Base-by-base conservation (phyloP, 2,113 vertebrate genomes). In the Megatriorchis doriae region DNA sequence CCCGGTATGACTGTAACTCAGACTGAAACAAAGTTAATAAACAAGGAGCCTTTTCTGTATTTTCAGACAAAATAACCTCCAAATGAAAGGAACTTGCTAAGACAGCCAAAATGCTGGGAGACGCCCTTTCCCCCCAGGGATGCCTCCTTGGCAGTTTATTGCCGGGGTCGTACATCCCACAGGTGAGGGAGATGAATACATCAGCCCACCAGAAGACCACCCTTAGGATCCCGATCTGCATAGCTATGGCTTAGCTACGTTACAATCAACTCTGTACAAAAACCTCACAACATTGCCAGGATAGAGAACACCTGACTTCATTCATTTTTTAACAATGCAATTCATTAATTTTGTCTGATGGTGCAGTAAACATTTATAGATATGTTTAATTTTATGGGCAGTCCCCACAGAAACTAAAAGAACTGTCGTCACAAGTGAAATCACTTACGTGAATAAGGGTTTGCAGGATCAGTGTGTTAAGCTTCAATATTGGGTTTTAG, bases 101-200 rank as follows among this genome's bases (percentile, higher is more conserved):
- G 26, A 47, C 27, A 92, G 25, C 4, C 52, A 78, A 81, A 74
- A 74, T 42, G 5, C 17, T 59, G 16, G 23, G 6, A 62, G 22
- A 2, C 6, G 1, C 1, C 13, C 43, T 66, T 19, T 62, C 11
- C 8, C 14, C 5, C 3, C 25, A 26, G 8, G 9, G 5, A 26
- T 4, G 31, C 81, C 52, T 85, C 21, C 52, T 36, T 42, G 36
- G 7, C 21, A 43, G 5, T 74, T 81, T 17, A 9, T 66, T 50
- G n/a, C 29, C 38, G 45, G 25, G 40, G n/a, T 40, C 8, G 1
- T 7, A 9, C 36, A 55, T 47, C 17, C 32, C 27, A 38, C 31
- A 25, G 13, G 53, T 20, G 16, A 66, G 31, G 26, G 31, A 66
- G 21, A 22, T 19, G 25, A 81, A 73, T 5, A 16, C 11, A 36